Evolutionary conservation across 2,113 vertebrate species (phyloP), one percentile per base, ranked within the genome.

Genomic region (Camarhynchus parvulus): DNA sequence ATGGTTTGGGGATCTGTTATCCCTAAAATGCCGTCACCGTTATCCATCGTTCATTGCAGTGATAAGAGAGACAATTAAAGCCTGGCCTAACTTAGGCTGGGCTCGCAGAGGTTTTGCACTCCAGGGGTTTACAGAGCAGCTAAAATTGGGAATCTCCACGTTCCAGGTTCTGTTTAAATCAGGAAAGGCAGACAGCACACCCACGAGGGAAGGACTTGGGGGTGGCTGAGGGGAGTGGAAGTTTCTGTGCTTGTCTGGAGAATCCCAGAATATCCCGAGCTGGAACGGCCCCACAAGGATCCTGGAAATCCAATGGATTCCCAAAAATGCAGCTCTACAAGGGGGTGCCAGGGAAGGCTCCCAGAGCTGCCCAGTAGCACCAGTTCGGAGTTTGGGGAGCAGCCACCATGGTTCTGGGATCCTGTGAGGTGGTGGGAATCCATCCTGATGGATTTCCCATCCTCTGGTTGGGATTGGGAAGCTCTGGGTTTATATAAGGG

Each of bases 391-490:
- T 24, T 33, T 30, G 30, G 61, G 31, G 31, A 53, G 24, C 61
- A 3, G 75, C 59, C 30, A 10, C 18, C 14, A 2, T 7, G 4
- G 2, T 1, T 30, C 76, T 28, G 6, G 0, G 3, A 15, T 50
- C 35, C 66, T 2, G 0, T 19, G 35, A 12, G 55, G 24, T 15
- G 44, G 9, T 50, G 79, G 79, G 55, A 52, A 25, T 15, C 15
- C 55, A 20, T 70, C 80, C 80, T 5, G 46, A 7, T 2, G 2
- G 33, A 58, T 35, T 61, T 42, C 56, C 56, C 15, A 13, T 23
- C 31, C 37, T 35, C 17, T 5, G 37, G 10, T 5, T 30, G 67
- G 56, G 46, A 20, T 30, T 4, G 46, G 52, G 25, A 76, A 76
- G 20, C 13, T 42, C 25, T 67, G n/a, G 11, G 4, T 50, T 58